Base-by-base conservation (phyloP, 2,797 vertebrate genomes). In the Cuniculus paca region DNA sequence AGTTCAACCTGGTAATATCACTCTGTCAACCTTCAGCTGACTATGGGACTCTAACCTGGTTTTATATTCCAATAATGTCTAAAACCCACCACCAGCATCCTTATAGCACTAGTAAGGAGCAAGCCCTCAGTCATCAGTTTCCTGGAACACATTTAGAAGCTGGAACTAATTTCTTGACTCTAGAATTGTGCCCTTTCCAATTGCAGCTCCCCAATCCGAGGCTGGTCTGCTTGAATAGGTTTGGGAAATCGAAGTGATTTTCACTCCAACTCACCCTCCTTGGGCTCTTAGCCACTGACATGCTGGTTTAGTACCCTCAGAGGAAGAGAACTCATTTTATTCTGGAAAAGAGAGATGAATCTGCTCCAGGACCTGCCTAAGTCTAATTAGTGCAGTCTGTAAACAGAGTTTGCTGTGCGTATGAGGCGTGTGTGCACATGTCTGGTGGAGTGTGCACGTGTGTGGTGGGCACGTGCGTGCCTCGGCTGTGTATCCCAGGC, bases 91-190 rank as follows among this genome's bases (percentile, higher is more conserved):
- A 65, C 97, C 78, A 97, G 98, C 96, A 95, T 98, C 98, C 98
- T 97, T 97, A 96, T 95, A 97, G 96, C 88, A 81, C 95, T 92
- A 97, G 98, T 97, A 97, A 98, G 97, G 92, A 97, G 97, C 94
- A 98, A 97, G 97, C 97, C 75, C 58, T 93, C 97, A 94, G 96
- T 97, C 85, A 48, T 98, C 98, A 97, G 96, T 97, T 98, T 98
- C 97, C 97, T 96, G 85, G 97, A 98, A 97, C 95, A 45, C 97
- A 96, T 98, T 98, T 98, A 98, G 98, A 98, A 98, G 97, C 91
- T 42, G 58, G 97, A 95, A 97, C 98, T 98, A 97, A 97, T 98
- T 95, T 98, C 98, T 98, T 97, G 97, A 98, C 98, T 98, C 97
- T 97, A 96, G 98, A 98, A 98, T 98, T 95, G 97, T 96, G 95